Evolutionary conservation across 2,797 vertebrate species (phyloP).

Genomic region (Champsocephalus esox): DNA sequence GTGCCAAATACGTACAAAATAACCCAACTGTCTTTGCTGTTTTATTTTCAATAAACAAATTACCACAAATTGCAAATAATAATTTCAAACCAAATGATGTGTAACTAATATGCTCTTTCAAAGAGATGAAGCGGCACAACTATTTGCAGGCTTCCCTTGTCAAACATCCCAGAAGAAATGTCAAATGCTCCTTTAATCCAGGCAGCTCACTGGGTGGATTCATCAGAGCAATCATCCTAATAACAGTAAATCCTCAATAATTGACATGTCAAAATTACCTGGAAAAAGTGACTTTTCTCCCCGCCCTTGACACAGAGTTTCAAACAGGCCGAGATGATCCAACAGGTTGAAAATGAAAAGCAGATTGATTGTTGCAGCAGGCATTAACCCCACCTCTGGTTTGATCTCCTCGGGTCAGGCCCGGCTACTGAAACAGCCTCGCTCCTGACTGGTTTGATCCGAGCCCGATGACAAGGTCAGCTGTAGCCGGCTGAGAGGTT

Average conservation of each 20-base stretch:
- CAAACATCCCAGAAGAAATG: conserved; percentile 64
- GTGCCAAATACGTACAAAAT: not conserved
- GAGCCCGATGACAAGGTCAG: conserved; percentile 73
- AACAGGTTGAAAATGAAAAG: conserved; percentile 75
- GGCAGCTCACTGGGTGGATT: conserved; percentile 77
- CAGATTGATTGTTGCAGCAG: conserved; percentile 71
- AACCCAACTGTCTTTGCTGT: not conserved
- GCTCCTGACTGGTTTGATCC: conserved; percentile 59
- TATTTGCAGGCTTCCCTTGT: conserved; percentile 52
- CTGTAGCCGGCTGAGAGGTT: conserved; percentile 65
- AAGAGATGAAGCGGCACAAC: conserved; percentile 39
- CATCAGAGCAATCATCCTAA: conserved; percentile 73
- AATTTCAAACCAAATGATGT: conserved; percentile 17
- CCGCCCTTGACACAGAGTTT: conserved; percentile 48
- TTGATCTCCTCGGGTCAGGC: conserved; percentile 66
- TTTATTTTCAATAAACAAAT: conserved; percentile 14
- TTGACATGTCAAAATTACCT: conserved; percentile 74
- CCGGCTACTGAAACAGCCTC: conserved; percentile 61
- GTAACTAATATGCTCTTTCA: conserved; percentile 23
- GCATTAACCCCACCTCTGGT: conserved; percentile 71
- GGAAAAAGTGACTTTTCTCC: conserved; percentile 30
- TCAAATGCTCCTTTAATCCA: conserved; percentile 68
- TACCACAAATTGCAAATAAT: conserved; percentile 24
- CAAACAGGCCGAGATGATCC: conserved; percentile 63
- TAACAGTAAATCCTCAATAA: conserved; percentile 80